phyloP scores from a whole-genome alignment of 2,113 vertebrate species.

The Panthera uncia region DNA sequence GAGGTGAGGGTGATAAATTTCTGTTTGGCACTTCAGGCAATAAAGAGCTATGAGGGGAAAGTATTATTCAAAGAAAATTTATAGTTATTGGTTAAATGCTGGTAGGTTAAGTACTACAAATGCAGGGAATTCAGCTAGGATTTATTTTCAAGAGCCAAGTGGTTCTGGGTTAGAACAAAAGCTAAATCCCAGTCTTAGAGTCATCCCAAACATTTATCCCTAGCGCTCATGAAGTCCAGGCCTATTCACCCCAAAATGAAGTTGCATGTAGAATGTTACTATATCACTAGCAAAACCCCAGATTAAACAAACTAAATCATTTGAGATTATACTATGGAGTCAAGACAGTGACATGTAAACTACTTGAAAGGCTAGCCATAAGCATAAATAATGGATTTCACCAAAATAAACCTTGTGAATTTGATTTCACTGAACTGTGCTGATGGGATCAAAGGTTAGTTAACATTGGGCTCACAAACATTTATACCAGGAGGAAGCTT shows the following conservation, averaged over 20 bases:
- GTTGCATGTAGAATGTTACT: not conserved
- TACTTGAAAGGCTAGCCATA: not conserved
- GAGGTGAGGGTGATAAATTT: not conserved
- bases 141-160: not conserved
- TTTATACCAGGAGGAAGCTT: not conserved
- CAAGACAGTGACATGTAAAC: not conserved
- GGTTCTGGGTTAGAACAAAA: not conserved
- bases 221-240: not conserved
- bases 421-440: not conserved
- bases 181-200: not conserved
- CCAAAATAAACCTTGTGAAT: not conserved
- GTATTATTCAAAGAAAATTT: not conserved
- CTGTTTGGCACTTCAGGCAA: not conserved
- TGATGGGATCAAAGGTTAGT: slow-evolving; percentile 5
- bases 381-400: not conserved
- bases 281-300: not conserved
- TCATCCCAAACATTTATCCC: not conserved
- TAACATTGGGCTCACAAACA: not conserved
- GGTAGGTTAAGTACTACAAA: not conserved
- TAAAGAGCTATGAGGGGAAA: not conserved
- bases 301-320: not conserved
- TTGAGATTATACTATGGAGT: not conserved
- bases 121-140: not conserved
- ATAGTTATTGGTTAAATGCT: not conserved
- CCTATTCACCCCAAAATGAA: not conserved